Base-by-base conservation (phyloP, 1,140 invertebrate genomes). In the Popillia japonica region DNA sequence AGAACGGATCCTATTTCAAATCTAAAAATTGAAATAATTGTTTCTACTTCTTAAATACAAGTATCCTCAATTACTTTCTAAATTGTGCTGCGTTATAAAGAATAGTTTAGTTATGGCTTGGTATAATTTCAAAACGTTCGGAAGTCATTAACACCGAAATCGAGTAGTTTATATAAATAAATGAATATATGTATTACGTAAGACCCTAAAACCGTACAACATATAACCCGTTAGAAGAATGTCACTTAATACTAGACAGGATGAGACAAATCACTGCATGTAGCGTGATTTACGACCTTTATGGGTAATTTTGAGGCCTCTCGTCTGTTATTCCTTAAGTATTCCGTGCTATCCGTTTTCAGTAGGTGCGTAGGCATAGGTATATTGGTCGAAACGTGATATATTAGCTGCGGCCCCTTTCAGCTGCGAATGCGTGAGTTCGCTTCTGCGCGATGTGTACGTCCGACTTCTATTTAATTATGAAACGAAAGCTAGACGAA, bases 271-370 rank as follows among this genome's bases (percentile, higher is more conserved):
- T 64, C 61, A 64, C 61, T 20, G n/a, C 61, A 64, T 64, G 22
- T 64, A 64, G 22, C 61, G 61, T 64, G 61, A 64, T 64, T 64
- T 64, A 64, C 61, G 61, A 64, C 61, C 8, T 64, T 64, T 20
- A 64, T 27, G 17, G 22, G 61, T 64, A 64, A 64, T 64, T 64
- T 64, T 64, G 61, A 64, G 22, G 61, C 0, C 61, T 64, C 61
- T 17, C 17, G 61, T 64, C 61, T 64, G 61, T 64, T 20, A 64
- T 64, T 64, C 61, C 22, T 64, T 64, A 64, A 64, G 61, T 64
- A 23, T 64, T 64, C 61, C 11, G 61, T 64, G 17, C 44, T 64
- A 64, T 64, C 61, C 22, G 61, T 22, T 64, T 64, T 20, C 61
- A 20, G 17, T 64, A 64, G 7, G 17, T 27, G 17, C 61, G 61